Evolutionary conservation across 2,888 invertebrate species (phyloP), one percentile per base, ranked within the genome.

Genomic region (Sinodicranocentrus sp.): DNA sequence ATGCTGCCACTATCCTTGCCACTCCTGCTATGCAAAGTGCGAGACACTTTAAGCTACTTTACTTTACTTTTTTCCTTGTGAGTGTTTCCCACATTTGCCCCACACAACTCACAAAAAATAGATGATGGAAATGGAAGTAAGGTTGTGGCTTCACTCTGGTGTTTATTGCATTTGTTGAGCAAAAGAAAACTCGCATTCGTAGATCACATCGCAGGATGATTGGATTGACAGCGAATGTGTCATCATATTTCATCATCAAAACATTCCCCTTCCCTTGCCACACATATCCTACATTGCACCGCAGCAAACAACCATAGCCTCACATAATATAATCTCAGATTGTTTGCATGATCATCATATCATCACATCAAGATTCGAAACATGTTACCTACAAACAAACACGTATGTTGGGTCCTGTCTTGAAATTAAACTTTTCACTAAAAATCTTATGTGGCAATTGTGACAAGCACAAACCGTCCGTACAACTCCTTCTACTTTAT

Each of bases 221-320:
- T 67, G 0, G 23, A 54, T 67, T 67, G 67, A 39, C 44, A 39
- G 23, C 23, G 52, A 52, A 52, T 8, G 52, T 52, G 52, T 52
- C 52, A n/a, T n/a, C n/a, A 52, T 19, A 52, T 52, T 52, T 52
- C 52, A 52, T 52, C 52, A 52, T 52, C 52, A 52, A n/a, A n/a
- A 52, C 44, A 8, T 39, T 8, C n/a, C 10, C 2, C 44, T n/a
- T 44, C 44, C 1, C n/a, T n/a, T n/a, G 15, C 44, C 44, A 44
- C 44, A n/a, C n/a, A 44, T n/a, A 44, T n/a, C 2, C 44, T n/a
- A n/a, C 5, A 39, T 8, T 39, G 17, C 48, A 48, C 15, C 48
- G 10, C 33, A 33, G 3, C 33, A 67, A 39, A 67, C 67, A 67
- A n/a, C n/a, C n/a, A n/a, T n/a, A n/a, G 3, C 33, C 33, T 33